phyloP scores from a whole-genome alignment of 1,140 invertebrate genomes.

The Dermatophagoides farinae region DNA sequence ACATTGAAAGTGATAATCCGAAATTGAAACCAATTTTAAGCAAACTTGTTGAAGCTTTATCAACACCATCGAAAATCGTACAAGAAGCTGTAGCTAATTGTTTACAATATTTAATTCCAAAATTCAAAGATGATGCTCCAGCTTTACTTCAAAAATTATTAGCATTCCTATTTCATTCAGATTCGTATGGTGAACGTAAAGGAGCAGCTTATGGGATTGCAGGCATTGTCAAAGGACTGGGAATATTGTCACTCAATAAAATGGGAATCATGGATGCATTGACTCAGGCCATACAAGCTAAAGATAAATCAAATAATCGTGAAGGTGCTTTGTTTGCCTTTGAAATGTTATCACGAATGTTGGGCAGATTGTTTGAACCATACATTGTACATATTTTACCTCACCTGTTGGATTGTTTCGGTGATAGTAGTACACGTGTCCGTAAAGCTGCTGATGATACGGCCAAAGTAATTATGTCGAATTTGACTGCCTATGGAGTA shows the following conservation, averaged over 20 bases:
- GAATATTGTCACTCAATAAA: constrained; percentile 83
- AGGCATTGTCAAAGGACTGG: constrained; percentile 69
- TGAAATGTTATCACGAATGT: constrained; percentile 84
- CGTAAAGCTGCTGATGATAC: constrained; percentile 69
- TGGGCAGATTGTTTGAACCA: constrained; percentile 89
- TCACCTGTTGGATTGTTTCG: constrained; percentile 82
- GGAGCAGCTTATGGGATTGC: constrained; percentile 34
- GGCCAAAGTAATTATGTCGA: constrained; percentile 86
- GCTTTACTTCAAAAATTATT: constrained; percentile 68
- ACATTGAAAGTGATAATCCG: constrained; percentile 73
- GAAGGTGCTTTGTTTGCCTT: constrained; percentile 93
- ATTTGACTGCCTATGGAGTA: constrained; percentile 84
- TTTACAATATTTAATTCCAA: constrained; percentile 72
- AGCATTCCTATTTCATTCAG: constrained; percentile 65
- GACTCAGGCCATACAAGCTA: constrained; percentile 84
- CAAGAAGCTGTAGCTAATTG: constrained; percentile 96
- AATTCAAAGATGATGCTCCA: constrained; percentile 70
- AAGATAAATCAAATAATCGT: constrained; percentile 75
- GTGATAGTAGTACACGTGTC: constrained; percentile 61
- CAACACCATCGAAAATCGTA: constrained; percentile 90
- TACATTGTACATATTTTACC: constrained; percentile 94
- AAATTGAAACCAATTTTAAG: constrained; percentile 78
- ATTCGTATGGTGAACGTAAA: constrained; percentile 88
- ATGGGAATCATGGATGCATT: constrained; percentile 84
- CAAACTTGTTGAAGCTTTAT: constrained; percentile 68